These are phyloP conservation scores for Ciconia boyciana DNA, from an alignment of 2,113 vertebrate genomes.

Conservation along the genomic window DNA sequence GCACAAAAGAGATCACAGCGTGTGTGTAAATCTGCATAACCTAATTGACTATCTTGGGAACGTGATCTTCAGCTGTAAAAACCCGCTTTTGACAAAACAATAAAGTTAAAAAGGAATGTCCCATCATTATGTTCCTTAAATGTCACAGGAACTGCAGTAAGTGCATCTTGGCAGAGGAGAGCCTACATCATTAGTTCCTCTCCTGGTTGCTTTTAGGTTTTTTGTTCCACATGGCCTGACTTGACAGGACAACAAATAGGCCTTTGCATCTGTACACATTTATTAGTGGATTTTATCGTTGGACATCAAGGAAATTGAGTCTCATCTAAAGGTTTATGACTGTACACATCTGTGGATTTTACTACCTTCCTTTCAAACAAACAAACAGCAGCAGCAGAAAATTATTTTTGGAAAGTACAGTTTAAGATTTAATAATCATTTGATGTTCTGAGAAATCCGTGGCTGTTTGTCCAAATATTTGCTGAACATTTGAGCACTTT, in stretches of 20 bases:
- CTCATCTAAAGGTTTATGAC: slow-evolving; percentile 59
- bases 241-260: slow-evolving; percentile 66
- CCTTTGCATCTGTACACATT: slow-evolving; percentile 49
- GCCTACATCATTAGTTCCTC: slow-evolving; percentile 57
- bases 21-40: slow-evolving; percentile 53
- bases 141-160: slow-evolving; percentile 61
- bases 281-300: slow-evolving; percentile 61
- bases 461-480: slow-evolving; percentile 49
- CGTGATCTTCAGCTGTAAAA: slow-evolving; percentile 66
- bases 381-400: slow-evolving; percentile 54
- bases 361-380: slow-evolving; percentile 54
- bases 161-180: slow-evolving; percentile 51
- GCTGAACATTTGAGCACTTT: neutral
- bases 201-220: slow-evolving; percentile 52
- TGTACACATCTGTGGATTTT: slow-evolving; percentile 55
- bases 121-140: slow-evolving; percentile 64
- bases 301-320: slow-evolving; percentile 59
- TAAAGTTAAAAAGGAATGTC: slow-evolving; percentile 65
- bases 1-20: slow-evolving; percentile 30
- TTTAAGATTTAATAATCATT: slow-evolving; percentile 63
- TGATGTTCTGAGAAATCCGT: slow-evolving; percentile 45
- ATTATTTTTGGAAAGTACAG: slow-evolving; percentile 55
- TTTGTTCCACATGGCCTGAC: slow-evolving; percentile 57
- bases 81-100: slow-evolving; percentile 38
- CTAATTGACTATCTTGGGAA: slow-evolving; percentile 40